These are phyloP conservation scores for Meloidogyne floridensis DNA, from an alignment of 1,140 invertebrate species.

Conservation along the genomic window DNA sequence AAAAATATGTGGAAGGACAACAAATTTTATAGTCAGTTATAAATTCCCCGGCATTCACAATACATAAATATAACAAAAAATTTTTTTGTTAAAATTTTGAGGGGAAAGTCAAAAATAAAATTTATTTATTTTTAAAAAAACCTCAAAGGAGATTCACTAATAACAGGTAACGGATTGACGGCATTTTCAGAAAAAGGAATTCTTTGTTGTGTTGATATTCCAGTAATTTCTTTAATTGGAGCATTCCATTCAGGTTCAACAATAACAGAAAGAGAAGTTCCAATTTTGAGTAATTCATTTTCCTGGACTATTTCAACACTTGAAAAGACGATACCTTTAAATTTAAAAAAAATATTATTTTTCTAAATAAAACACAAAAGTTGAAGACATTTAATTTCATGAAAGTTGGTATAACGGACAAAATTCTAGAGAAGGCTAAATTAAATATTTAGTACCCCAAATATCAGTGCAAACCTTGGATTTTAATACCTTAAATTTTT, in stretches of 20 bases:
- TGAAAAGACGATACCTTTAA: constrained; percentile 30
- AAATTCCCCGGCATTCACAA: too few relatives aligned
- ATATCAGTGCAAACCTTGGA: constrained; percentile 27
- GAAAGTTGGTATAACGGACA: too few relatives aligned
- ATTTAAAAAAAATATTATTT: neutral
- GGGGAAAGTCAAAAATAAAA: neutral
- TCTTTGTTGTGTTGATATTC: constrained; percentile 41
- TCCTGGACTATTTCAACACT: constrained; percentile 46
- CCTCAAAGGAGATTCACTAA: constrained; percentile 49
- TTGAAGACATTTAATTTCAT: too few relatives aligned
- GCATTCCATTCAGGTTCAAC: constrained; percentile 44
- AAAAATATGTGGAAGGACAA: too few relatives aligned
- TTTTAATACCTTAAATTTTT: too few relatives aligned
- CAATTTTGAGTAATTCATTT: constrained; percentile 35
- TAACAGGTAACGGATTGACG: neutral
- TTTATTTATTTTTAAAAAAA: neutral
- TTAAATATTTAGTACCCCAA: neutral
- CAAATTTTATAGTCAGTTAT: too few relatives aligned
- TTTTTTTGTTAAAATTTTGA: too few relatives aligned
- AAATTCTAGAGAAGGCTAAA: too few relatives aligned
- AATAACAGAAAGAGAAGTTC: constrained; percentile 10
- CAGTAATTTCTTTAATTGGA: constrained; percentile 46
- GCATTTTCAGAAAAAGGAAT: constrained; percentile 7
- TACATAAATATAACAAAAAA: too few relatives aligned
- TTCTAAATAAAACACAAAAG: neutral